Base-by-base conservation (phyloP, 2,113 vertebrate species). In the Monopterus albus region DNA sequence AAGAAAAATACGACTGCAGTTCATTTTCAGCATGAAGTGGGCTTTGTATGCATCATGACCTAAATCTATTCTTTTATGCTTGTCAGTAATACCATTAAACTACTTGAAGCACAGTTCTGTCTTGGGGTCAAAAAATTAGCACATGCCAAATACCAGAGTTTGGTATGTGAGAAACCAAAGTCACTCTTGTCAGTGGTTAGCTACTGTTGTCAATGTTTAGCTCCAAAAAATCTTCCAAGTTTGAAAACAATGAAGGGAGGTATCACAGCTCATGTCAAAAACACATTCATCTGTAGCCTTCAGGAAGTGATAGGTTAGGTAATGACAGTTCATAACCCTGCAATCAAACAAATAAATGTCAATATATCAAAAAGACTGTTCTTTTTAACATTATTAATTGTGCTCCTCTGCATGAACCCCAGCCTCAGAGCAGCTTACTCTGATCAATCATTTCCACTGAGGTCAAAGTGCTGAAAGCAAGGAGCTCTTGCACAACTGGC, bases 401-500 rank as follows among this genome's bases (percentile, higher is more conserved):
- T 42, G 33, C 56, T 47, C 20, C 46, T 73, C 45, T 56, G 6
- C 18, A 50, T 20, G 20, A 10, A 5, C 7, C 50, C 40, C 2
- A 0, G 53, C 43, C 18, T 23, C 45, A 75, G 29, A 55, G 45
- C 36, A 33, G 31, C 20, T 12, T 12, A 33, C 36, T 67, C 10
- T 10, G 43, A 64, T 76, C 66, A 36, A 14, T 15, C 29, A n/a
- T 58, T 65, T 36, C 57, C 23, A 36, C 26, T 1, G 18, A 77
- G 82, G 82, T 81, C 80, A 85, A 84, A 81, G 71, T 63, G 43
- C 76, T 74, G 29, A 78, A 74, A 43, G 21, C 17, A 39, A 73
- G 15, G 42, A 21, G 23, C 11, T 51, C 61, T 87, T 85, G 57
- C 81, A 75, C 59, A 83, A 89, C 70, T 5, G 40, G 55, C 43